Evolutionary conservation across 2,797 vertebrate genomes (phyloP), one percentile per base, ranked within the genome.

Genomic region (Enteromius argenteus): DNA sequence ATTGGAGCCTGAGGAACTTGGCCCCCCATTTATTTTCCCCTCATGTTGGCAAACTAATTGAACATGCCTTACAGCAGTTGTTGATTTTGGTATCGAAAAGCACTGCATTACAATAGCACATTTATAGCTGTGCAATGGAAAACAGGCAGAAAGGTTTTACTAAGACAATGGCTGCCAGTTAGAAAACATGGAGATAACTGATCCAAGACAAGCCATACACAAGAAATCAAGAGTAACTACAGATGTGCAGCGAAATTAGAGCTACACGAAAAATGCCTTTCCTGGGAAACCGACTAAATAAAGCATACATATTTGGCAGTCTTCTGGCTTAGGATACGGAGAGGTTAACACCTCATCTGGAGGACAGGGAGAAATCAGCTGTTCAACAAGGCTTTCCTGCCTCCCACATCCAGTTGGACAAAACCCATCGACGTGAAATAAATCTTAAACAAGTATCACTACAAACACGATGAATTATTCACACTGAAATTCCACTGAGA

Each of bases 41-140:
- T 89, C 86, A 90, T 91, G 86, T 92, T 95, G 93, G 94, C 91
- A 90, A 91, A 84, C 77, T 68, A 82, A 86, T 79, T 85, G 84
- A 90, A 90, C 90, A 90, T 80, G 79, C 86, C 89, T 85, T 90
- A 91, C 91, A 92, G 90, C 90, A 91, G 88, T 93, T 94, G 88
- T 94, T 93, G 91, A 92, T 94, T 91, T 88, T 93, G 91, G 89
- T 90, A 85, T 86, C 86, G 88, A 90, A 89, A 74, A 76, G 11
- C 62, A 53, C 60, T 84, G 85, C 77, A 53, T 80, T 85, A 83
- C 79, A 87, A 86, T 79, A 75, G 83, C 81, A 85, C 68, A 56
- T 89, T 87, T 76, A 84, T 84, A 84, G 71, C 74, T 79, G n/a
- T 35, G 66, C 79, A 58, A 79, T 75, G 44, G 77, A 86, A 87